These are phyloP conservation scores for Megalops atlanticus DNA, from an alignment of 2,113 vertebrate genomes.

Conservation along the genomic window DNA sequence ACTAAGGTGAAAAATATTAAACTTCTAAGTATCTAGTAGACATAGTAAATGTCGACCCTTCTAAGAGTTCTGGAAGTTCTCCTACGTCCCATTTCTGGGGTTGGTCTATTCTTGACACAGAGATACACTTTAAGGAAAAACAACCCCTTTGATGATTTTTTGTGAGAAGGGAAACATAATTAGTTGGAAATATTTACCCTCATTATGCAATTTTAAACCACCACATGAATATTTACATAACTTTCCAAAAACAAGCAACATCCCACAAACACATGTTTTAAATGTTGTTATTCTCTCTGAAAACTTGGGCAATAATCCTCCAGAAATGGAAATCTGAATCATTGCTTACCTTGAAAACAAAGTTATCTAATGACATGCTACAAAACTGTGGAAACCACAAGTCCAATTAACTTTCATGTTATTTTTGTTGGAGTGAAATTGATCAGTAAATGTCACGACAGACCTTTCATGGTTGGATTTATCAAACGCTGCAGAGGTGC, in stretches of 20 bases:
- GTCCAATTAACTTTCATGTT: slow-evolving; percentile 27
- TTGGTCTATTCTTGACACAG: too few relatives aligned
- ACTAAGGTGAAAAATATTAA: too few relatives aligned
- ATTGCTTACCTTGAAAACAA: slow-evolving; percentile 35
- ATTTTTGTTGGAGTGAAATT: slow-evolving; percentile 27
- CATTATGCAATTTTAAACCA: slow-evolving; percentile 27
- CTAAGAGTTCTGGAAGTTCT: too few relatives aligned
- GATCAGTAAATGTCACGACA: slow-evolving; percentile 7
- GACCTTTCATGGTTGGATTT: slow-evolving; percentile 25
- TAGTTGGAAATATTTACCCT: slow-evolving; percentile 27
- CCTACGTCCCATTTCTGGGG: slow-evolving; percentile 8
- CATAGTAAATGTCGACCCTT: too few relatives aligned
- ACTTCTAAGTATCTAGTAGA: too few relatives aligned
- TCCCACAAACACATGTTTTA: slow-evolving; percentile 36
- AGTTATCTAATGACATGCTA: slow-evolving; percentile 19
- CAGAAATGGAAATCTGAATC: not conserved
- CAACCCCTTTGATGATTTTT: not conserved
- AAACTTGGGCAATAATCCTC: not conserved
- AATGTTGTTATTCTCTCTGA: slow-evolving; percentile 31
- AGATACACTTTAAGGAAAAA: not conserved
- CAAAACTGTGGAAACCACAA: slow-evolving; percentile 24
- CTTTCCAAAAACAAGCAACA: slow-evolving; percentile 21
- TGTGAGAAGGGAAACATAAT: slow-evolving; percentile 24
- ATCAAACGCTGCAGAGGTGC: slow-evolving; percentile 27
- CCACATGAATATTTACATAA: slow-evolving; percentile 20